A percentile compares a stretch with the other conserved stretches of the same genome.
Conservation (phyloP, 2,888 invertebrate species). For the Ryuthela nishihirai region DNA sequence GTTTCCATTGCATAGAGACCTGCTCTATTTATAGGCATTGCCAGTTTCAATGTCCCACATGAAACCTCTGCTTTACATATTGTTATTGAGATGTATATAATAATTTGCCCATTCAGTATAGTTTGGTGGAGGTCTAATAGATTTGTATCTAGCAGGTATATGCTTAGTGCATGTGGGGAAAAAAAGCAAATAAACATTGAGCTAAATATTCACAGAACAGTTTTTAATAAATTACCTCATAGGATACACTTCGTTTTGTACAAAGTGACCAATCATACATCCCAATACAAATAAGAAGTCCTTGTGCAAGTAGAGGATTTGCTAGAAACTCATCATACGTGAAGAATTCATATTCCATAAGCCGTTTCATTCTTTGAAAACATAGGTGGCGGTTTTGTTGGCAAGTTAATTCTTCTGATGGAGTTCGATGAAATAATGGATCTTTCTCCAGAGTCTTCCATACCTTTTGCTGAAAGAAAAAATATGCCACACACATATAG, state of each 20-base stretch:
- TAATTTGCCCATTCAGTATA: too few species aligned
- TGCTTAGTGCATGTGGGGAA: too few species aligned
- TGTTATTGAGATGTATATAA: too few species aligned
- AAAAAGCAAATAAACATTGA: too few species aligned
- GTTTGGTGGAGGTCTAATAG: too few species aligned
- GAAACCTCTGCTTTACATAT: too few species aligned
- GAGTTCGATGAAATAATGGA: slow-evolving; percentile 67
- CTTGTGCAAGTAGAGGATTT: slow-evolving; percentile 48
- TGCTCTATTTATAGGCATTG: too few species aligned
- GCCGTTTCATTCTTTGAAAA: slow-evolving; percentile 55
- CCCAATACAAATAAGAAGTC: slow-evolving; percentile 47
- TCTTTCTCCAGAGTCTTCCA: slow-evolving; percentile 77
- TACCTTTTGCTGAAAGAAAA: slow-evolving; percentile 60
- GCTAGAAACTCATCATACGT: slow-evolving; percentile 56
- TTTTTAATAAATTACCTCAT: slow-evolving; percentile 18
- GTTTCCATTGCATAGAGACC: too few species aligned
- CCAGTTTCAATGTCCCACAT: too few species aligned
- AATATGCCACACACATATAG: not conserved
- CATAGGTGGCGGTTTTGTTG: slow-evolving; percentile 61
- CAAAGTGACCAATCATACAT: slow-evolving; percentile 51
- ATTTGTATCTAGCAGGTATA: too few species aligned
- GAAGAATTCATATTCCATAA: slow-evolving; percentile 63
- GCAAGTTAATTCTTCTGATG: slow-evolving; percentile 60
- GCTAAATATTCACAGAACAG: not conserved
- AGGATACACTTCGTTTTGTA: slow-evolving; percentile 47